phyloP scores from a whole-genome alignment of 2,113 vertebrate genomes.

The Rhombomys opimus region DNA sequence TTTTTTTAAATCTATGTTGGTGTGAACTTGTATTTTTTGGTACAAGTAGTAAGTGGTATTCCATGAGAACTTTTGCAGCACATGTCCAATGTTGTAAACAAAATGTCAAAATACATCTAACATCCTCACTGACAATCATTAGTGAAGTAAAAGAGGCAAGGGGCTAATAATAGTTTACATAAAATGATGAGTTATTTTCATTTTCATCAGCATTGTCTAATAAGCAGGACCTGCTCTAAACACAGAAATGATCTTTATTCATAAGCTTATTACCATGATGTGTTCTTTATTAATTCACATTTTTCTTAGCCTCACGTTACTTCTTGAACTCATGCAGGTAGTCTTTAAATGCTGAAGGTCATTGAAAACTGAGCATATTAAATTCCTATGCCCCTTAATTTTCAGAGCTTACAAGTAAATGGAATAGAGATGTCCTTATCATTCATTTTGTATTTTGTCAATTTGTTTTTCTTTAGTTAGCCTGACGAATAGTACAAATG shows the following conservation, averaged over 20 bases:
- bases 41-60: conserved; percentile 75
- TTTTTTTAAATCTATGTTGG: conserved; percentile 82
- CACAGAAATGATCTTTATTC: conserved; percentile 83
- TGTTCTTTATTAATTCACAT: conserved; percentile 89
- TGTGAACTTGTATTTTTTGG: conserved; percentile 81
- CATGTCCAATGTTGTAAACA: conserved; percentile 83
- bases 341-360: conserved; percentile 79
- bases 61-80: conserved; percentile 83
- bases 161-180: conserved; percentile 84
- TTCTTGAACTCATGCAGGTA: conserved; percentile 86
- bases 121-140: conserved; percentile 85
- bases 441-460: conserved; percentile 77
- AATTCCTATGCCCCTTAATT: conserved; percentile 73
- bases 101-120: conserved; percentile 84
- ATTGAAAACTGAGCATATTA: conserved; percentile 79
- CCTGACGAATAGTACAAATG: conserved; percentile 59
- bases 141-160: conserved; percentile 84
- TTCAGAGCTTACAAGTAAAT: conserved; percentile 68
- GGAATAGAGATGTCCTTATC: conserved; percentile 66
- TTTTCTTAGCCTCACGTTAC: conserved; percentile 83
- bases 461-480: conserved; percentile 83
- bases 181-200: conserved; percentile 86
- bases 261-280: conserved; percentile 81
- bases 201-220: conserved; percentile 84
- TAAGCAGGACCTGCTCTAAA: conserved; percentile 81